Evolutionary conservation across 2,888 invertebrate genomes (phyloP), one percentile per base, ranked within the genome.

Genomic region (Exocentrus adspersus): DNA sequence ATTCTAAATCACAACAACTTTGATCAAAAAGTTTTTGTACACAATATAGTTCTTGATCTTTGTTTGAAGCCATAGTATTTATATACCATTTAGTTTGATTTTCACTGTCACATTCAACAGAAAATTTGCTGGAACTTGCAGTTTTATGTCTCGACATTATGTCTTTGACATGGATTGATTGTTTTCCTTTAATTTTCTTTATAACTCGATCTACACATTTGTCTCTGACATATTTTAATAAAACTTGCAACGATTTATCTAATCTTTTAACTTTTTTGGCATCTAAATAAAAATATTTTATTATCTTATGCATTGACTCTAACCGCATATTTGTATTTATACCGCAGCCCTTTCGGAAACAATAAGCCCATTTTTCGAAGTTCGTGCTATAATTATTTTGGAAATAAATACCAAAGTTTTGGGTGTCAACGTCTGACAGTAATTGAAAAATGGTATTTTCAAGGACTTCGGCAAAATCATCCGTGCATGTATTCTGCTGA

Each of bases 301-400:
- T 48, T 21, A n/a, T 30, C 19, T 41, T 37, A 24, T 53, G 53
- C 53, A 37, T 41, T n/a, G 19, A 19, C 17, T 41, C 41, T 19
- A 53, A 20, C 14, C 21, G 30, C 53, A 41, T 53, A 41, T 53
- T 53, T 17, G 53, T 53, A 17, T 53, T 53, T 41, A 37, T 53
- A 19, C 21, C 21, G 19, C 53, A 53, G 10, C 41, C 9, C n/a
- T n/a, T 9, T 16, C 53, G 14, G 14, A 37, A 53, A 30, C 53
- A 53, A 12, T 41, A 53, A 19, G 53, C 53, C 53, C 53, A 53
- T 19, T 53, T n/a, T 41, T 53, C 1, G 7, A 10, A 30, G 41
- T 53, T 53, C 1, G 9, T 17, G 2, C 4, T 21, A 20, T 48
- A 48, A 48, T 48, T 48, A 9, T 17, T 9, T 48, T 21, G 14